A percentile compares a stretch with the other conserved stretches of the same genome.
Conservation (phyloP, 2,797 vertebrate species). For the Anas bahamensis region DNA sequence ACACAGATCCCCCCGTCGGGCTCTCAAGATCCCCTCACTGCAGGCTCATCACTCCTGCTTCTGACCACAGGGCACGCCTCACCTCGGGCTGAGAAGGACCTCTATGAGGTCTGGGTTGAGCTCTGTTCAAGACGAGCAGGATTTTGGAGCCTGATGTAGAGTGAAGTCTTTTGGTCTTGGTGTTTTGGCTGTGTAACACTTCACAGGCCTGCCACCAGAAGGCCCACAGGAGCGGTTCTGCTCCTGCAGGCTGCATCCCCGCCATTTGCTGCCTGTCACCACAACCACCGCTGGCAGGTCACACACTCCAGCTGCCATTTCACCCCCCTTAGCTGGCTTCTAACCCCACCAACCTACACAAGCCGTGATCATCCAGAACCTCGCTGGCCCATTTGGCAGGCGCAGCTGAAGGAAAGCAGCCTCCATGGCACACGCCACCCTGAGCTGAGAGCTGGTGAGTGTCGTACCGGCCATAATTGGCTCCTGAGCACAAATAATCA, state of each 20-base stretch:
- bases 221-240: neutral
- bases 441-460: neutral
- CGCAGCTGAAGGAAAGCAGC: neutral
- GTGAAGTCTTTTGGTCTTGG: neutral
- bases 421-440: fast-evolving
- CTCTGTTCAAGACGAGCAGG: neutral
- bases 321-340: neutral
- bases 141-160: neutral
- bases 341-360: neutral
- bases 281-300: neutral
- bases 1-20: neutral
- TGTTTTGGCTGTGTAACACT: neutral
- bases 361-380: neutral
- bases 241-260: neutral
- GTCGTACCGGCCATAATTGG: neutral
- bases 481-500: constrained; percentile 13
- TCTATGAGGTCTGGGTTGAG: neutral
- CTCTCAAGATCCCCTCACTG: neutral
- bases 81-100: neutral
- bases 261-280: neutral
- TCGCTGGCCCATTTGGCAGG: neutral
- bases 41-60: neutral
- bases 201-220: neutral
- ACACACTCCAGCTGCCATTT: neutral
- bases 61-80: neutral